These are phyloP conservation scores for Spea bombifrons DNA, from an alignment of 2,113 vertebrate species.

Conservation along the genomic window DNA sequence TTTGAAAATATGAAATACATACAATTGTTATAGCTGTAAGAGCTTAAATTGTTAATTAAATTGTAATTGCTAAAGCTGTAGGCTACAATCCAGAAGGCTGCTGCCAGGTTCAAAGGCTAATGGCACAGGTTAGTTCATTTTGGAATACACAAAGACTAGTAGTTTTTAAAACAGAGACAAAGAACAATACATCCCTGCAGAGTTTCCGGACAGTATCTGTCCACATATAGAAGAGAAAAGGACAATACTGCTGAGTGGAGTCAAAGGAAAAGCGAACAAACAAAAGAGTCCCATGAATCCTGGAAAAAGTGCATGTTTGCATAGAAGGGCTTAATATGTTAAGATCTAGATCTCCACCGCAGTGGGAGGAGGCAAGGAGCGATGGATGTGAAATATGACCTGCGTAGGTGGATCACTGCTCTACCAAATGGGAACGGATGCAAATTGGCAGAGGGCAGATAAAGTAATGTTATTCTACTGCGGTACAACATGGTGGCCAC, in stretches of 20 bases:
- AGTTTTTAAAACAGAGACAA: too few relatives aligned
- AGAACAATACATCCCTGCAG: too few relatives aligned
- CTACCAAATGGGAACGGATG: too few relatives aligned
- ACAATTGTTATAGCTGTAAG: too few relatives aligned
- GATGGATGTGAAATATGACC: neutral
- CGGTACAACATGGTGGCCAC: neutral
- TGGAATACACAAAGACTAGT: too few relatives aligned
- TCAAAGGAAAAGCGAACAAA: neutral
- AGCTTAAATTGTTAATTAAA: too few relatives aligned
- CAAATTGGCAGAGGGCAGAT: neutral
- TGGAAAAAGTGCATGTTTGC: conserved; percentile 17
- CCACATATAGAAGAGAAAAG: neutral
- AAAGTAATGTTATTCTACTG: neutral
- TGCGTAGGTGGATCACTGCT: neutral
- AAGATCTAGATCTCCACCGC: neutral
- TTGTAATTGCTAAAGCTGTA: too few relatives aligned
- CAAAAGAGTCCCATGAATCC: neutral
- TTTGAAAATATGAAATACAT: too few relatives aligned
- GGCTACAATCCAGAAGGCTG: too few relatives aligned
- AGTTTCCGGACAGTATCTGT: too few relatives aligned
- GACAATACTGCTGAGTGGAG: conserved; percentile 6
- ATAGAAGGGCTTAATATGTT: neutral
- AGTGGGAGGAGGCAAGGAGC: neutral
- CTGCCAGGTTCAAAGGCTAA: too few relatives aligned
- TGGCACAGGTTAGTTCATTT: too few relatives aligned